Evolutionary conservation across 2,797 vertebrate genomes (phyloP).

Genomic region (Propithecus deckenii): DNA sequence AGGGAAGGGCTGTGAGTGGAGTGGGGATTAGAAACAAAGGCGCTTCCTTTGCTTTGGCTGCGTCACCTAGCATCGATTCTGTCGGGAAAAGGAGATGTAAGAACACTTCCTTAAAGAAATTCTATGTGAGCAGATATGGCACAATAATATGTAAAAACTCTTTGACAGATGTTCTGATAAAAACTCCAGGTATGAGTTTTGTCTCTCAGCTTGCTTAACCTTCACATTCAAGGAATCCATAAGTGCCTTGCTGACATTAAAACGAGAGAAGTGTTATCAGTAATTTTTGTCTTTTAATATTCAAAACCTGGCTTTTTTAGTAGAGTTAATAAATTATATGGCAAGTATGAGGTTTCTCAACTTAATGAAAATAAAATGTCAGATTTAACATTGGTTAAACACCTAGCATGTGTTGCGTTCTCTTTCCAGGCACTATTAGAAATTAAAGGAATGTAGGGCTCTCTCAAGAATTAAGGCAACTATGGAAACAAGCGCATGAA

Average conservation of each 20-base stretch:
- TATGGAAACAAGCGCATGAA: not conserved
- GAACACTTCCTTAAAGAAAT: constrained; percentile 39
- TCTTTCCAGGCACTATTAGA: not conserved
- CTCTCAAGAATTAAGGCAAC: not conserved
- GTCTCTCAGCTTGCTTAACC: not conserved
- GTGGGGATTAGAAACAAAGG: not conserved
- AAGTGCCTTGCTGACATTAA: not conserved
- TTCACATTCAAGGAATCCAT: not conserved
- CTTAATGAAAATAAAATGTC: constrained; percentile 36
- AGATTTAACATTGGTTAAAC: not conserved
- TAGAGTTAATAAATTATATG: not conserved
- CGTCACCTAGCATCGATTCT: constrained; percentile 3
- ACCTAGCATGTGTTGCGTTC: not conserved
- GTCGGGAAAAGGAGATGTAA: not conserved
- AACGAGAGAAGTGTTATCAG: rapidly evolving
- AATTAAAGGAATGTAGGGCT: not conserved
- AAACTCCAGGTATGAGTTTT: not conserved
- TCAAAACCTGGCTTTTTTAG: not conserved
- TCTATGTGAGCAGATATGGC: not conserved
- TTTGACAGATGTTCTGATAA: not conserved
- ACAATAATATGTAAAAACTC: not conserved
- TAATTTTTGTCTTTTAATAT: not conserved
- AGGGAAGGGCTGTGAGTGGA: not conserved
- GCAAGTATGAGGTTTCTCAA: not conserved
- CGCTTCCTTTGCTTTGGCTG: not conserved